phyloP scores from a whole-genome alignment of 2,888 invertebrate species.

The Hydrotaea cyrtoneurina region DNA sequence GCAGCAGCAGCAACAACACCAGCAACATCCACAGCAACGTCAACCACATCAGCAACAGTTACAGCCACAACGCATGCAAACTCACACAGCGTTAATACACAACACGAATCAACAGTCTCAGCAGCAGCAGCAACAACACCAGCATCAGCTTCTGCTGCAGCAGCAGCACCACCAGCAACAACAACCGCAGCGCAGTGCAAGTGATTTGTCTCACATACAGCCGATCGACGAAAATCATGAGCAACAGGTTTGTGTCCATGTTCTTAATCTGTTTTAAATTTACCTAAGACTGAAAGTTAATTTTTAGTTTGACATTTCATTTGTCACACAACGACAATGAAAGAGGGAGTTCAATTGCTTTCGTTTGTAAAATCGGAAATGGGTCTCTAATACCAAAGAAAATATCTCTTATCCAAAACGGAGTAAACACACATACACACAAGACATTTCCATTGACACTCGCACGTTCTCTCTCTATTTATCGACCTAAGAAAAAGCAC shows the following conservation, averaged over 20 bases:
- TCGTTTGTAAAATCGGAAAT: too few relatives aligned
- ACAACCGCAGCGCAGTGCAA: constrained; percentile 65
- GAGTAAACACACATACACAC: too few relatives aligned
- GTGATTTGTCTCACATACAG: constrained; percentile 67
- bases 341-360: too few relatives aligned
- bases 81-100: constrained; percentile 59
- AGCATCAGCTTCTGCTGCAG: constrained; percentile 64
- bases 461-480: too few relatives aligned
- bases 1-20: constrained; percentile 63
- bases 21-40: constrained; percentile 54
- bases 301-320: not conserved
- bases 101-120: constrained; percentile 62
- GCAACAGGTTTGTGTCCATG: constrained; percentile 69
- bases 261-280: not conserved
- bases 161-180: constrained; percentile 66
- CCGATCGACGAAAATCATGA: constrained; percentile 67
- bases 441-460: too few relatives aligned
- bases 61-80: constrained; percentile 62
- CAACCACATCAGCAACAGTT: constrained; percentile 46
- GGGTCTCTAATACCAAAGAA: too few relatives aligned
- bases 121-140: constrained; percentile 62
- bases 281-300: not conserved
- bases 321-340: not conserved
- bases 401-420: too few relatives aligned
- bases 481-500: too few relatives aligned